Evolutionary conservation across 2,888 invertebrate genomes (phyloP), one percentile per base, ranked within the genome.

Genomic region (Griposia aprilina): DNA sequence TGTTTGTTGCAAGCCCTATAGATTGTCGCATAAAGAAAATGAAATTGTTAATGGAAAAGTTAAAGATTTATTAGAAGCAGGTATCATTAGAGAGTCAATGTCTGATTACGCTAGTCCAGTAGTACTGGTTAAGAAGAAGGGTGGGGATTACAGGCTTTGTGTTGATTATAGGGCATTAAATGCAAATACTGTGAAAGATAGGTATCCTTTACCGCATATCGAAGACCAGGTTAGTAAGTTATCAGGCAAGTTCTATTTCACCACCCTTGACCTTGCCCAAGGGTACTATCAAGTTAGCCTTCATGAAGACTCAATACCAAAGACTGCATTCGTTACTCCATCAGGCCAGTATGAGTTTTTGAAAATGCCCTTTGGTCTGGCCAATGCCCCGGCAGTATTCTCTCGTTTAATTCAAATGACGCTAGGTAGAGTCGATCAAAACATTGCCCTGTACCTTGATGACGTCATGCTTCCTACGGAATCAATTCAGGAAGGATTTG

Each of bases 61-160:
- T 48, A 48, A 70, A 7, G 78, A 74, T 55, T 48, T 76, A 30
- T 26, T 76, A 41, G 26, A 57, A 13, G 63, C 62, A 23, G 76
- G 66, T 41, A 70, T 76, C 13, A 45, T 76, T 20, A 48, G 41
- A 57, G 65, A 76, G 23, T 70, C 76, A 15, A 66, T 23, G 17
- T 76, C 76, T 36, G 57, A 71, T 26, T 76, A 76, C 36, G 76
- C 76, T 26, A 76, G 76, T n/a, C 76, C 76, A 15, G 63, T 71
- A 15, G 26, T 76, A 36, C 23, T 76, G 15, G 70, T 76, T 26
- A 70, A 65, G 41, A 76, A 76, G 30, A 65, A 66, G 48, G n/a
- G n/a, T n/a, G 45, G 65, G 11, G 65, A 66, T 23, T 66, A 66
- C 36, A 66, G 65, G 45, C 45, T 66, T n/a, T 66, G 65, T 45